Evolutionary conservation across 2,888 invertebrate species (phyloP), one percentile per base, ranked within the genome.

Genomic region (Willowsia nigromaculata): DNA sequence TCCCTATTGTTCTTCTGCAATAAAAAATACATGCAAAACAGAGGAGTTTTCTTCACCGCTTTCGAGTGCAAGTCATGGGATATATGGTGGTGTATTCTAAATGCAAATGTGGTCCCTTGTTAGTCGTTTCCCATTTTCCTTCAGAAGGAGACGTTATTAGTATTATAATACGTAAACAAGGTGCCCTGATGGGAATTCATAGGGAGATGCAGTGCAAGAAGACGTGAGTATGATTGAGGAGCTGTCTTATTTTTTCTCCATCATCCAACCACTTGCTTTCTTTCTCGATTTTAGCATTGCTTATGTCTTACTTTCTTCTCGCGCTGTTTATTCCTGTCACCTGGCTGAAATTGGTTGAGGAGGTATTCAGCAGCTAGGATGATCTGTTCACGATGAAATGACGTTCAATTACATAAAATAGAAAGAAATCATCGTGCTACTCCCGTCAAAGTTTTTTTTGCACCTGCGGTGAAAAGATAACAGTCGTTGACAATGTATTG

Each of bases 101-200:
- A 85, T 85, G 85, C 76, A 85, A 85, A 85, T 84, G 84, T 59
- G 74, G 71, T 84, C 84, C 84, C 84, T 62, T 59, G 85, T 76
- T 85, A 76, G 85, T 56, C 62, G 76, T 85, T 85, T 76, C 76
- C 74, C 53, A 62, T 85, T 85, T 74, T 43, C 76, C 37, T 85
- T n/a, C n/a, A n/a, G 40, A 3, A 74, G 43, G 74, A 76, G 50
- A 40, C 25, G 76, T 47, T 76, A 76, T 76, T 76, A 76, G 43
- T 84, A 74, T 84, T 74, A 83, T 83, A 59, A 74, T 62, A 84
- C 74, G 74, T 85, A 78, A 78, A 78, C 71, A 78, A 80, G 86
- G 33, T 37, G 37, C 85, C 62, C 76, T 85, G 85, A 78, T 85
- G 85, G 80, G 78, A 68, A 53, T 86, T n/a, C n/a, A n/a, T 15